Evolutionary conservation across 2,888 invertebrate species (phyloP), one percentile per base, ranked within the genome.

Genomic region (Morpho deidamia): DNA sequence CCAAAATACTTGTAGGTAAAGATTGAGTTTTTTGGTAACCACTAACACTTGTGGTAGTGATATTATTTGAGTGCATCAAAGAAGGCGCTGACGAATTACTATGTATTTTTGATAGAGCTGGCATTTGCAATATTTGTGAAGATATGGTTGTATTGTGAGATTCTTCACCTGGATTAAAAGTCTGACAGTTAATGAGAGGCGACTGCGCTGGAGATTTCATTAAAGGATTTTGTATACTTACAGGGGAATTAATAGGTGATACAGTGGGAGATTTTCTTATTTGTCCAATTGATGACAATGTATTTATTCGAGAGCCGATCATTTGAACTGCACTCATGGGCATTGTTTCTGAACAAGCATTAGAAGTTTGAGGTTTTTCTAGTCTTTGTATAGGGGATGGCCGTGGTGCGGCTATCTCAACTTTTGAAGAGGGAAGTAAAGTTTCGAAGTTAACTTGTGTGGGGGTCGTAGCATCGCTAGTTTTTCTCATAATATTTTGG

Each of bases 391-490:
- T 73, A 1, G 88, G 81, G 3, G 85, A 81, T 0, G 87, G 83
- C 39, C 88, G 74, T 3, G 87, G 72, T 9, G 71, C 67, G 1
- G 82, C 72, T 1, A 89, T 83, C 64, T 90, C 90, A 0, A 90
- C 88, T 69, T 90, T 90, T 0, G 90, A 90, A 2, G 90, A 90
- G 0, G 90, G 90, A 42, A 90, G 65, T 33, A 90, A 69, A 63
- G 83, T 90, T 66, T 90, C 90, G 61, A 89, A 90, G 62, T 90
- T 90, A 0, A 90, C 89, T 75, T 90, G 90, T 4, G 87, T 87
- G 0, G 88, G 86, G 32, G 85, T 76, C 12, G 83, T 76, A 5
- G 78, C 72, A 41, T 89, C 88, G 56, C 69, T 75, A 39, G 71
- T 76, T 49, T 91, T 90, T 52, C 92, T 90, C 1, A 91, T 83